Evolutionary conservation across 1,140 invertebrate genomes (phyloP).

Genomic region (Drosophila nannoptera): DNA sequence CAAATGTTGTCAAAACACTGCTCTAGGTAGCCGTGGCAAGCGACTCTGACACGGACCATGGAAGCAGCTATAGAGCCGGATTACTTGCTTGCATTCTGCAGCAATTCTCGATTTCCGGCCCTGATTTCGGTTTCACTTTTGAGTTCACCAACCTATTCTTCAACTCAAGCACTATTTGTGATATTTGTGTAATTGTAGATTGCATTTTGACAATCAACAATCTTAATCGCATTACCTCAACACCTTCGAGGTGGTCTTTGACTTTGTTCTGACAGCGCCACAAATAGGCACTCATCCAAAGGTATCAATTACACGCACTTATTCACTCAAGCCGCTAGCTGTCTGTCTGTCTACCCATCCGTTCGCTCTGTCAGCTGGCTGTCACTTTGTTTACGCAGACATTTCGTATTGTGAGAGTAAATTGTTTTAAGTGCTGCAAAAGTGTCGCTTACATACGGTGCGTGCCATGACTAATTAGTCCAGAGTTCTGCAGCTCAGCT

Average conservation of each 20-base stretch:
- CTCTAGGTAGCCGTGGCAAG: constrained; percentile 14
- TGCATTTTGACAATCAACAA: constrained; percentile 29
- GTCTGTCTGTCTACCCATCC: constrained; percentile 1
- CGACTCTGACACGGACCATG: background rate
- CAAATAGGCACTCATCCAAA: constrained; percentile 10
- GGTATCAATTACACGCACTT: constrained; percentile 62
- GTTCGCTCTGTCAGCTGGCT: constrained; percentile 44
- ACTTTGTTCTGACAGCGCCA: constrained; percentile 15
- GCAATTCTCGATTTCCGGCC: constrained; percentile 62
- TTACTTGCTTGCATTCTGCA: constrained; percentile 36
- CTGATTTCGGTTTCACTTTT: constrained; percentile 35
- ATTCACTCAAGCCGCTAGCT: constrained; percentile 5
- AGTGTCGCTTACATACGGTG: constrained; percentile 50
- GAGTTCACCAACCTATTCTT: background rate
- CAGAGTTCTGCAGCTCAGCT: constrained; percentile 32
- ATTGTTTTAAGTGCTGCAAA: constrained; percentile 70
- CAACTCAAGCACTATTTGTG: background rate
- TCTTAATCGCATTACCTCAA: constrained; percentile 57
- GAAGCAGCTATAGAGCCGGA: constrained; percentile 14
- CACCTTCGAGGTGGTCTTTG: constrained; percentile 43
- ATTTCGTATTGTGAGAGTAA: constrained; percentile 39
- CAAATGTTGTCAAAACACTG: constrained; percentile 72
- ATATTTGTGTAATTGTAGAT: constrained; percentile 18
- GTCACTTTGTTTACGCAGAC: constrained; percentile 60
- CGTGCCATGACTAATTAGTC: constrained; percentile 62